Evolutionary conservation across 1,140 invertebrate species (phyloP), one percentile per base, ranked within the genome.

Genomic region (Paracyclopina nana): DNA sequence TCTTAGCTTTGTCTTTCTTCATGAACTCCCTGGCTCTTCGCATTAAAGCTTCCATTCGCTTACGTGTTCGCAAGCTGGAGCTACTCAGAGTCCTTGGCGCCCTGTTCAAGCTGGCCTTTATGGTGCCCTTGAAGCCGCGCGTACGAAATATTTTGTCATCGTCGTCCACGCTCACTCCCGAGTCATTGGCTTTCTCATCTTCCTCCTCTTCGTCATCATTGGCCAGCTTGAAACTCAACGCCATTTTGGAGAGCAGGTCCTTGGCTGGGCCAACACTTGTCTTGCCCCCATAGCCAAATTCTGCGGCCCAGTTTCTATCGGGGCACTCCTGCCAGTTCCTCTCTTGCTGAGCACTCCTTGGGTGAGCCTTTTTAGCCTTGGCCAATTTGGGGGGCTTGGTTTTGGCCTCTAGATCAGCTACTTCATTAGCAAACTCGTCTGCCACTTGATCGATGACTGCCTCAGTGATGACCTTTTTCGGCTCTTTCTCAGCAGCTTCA

Each of bases 11-110:
- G 14, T 38, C 34, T 38, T 38, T 20, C 5, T 38, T n/a, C 34
- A 38, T 38, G 5, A n/a, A 16, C 8, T 38, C n/a, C n/a, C n/a
- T n/a, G 4, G 34, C 34, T 8, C 20, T 38, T 8, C 20, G 14
- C 34, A 38, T 38, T 9, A 38, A 38, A n/a, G 20, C 34, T 38
- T 38, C 34, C n/a, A 38, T 38, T 38, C 34, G 34, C 9, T 38
- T 38, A n/a, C 34, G 14, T 2, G 34, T 38, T 16, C n/a, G 20
- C 34, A 38, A 4, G 20, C 34, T 38, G 5, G 34, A 38, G 4
- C n/a, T 20, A 38, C 34, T 38, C n/a, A 38, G 34, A 38, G 34
- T 38, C 34, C 34, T 38, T 2, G 34, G 34, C 2, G 34, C 20
- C 20, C 20, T 38, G 14, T 38, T n/a, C n/a, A 20, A 20, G 5